Percentiles rank a stretch among this genome's conserved stretches.
These are phyloP conservation scores for Semicossyphus pulcher DNA, from an alignment of 2,113 vertebrate species.

Conservation along the genomic window DNA sequence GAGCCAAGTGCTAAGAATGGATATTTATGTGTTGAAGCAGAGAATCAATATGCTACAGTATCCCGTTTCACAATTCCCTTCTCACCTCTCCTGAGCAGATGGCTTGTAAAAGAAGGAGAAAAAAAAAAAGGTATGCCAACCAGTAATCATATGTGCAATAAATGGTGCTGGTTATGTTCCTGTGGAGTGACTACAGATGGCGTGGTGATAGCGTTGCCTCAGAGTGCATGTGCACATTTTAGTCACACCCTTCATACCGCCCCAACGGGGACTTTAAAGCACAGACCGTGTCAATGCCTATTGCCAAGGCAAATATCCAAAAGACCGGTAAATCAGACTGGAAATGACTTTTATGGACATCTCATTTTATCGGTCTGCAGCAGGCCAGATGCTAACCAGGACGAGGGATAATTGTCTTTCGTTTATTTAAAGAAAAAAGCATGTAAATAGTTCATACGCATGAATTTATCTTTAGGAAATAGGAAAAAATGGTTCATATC, in stretches of 20 bases:
- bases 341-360: constrained; percentile 46
- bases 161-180: constrained; percentile 84
- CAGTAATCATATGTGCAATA: constrained; percentile 86
- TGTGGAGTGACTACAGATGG: constrained; percentile 85
- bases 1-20: constrained; percentile 35
- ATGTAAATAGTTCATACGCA: constrained; percentile 2
- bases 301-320: constrained; percentile 47
- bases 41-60: constrained; percentile 67
- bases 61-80: constrained; percentile 66
- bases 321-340: constrained; percentile 44
- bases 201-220: constrained; percentile 75
- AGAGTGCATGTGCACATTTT: constrained; percentile 65
- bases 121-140: constrained; percentile 61
- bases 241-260: constrained; percentile 66
- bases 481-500: too few relatives aligned
- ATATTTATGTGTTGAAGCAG: constrained; percentile 52
- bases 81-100: constrained; percentile 82
- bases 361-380: constrained; percentile 39
- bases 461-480: too few relatives aligned
- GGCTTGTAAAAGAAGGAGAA: constrained; percentile 76
- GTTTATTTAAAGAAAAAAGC: constrained; percentile 1
- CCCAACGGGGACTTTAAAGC: constrained; percentile 61
- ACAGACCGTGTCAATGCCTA: constrained; percentile 39
- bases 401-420: constrained; percentile 8
- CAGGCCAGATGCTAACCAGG: constrained; percentile 34